Evolutionary conservation across 2,888 invertebrate genomes (phyloP).

Genomic region (Epicampocera succincta): DNA sequence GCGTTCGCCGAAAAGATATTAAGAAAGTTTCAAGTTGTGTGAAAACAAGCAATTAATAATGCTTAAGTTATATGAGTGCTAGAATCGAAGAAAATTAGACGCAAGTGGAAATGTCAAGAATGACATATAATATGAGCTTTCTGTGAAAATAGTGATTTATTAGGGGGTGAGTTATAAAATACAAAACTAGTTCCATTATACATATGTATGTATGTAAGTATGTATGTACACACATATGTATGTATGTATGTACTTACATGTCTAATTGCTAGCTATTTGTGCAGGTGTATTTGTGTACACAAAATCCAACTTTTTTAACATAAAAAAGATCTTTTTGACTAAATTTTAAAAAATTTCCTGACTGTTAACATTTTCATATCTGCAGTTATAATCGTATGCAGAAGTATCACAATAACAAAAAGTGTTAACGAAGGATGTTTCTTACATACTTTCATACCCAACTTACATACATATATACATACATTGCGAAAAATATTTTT

Average conservation of each 20-base stretch:
- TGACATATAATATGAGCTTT: neutral
- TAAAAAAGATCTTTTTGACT: too few relatives aligned
- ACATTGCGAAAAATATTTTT: constrained; percentile 3
- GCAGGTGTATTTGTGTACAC: too few relatives aligned
- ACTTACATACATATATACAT: constrained; percentile 27
- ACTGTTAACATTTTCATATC: neutral
- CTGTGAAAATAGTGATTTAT: constrained; percentile 14
- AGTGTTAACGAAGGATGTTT: constrained; percentile 10
- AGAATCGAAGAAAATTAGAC: neutral
- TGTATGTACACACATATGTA: too few relatives aligned
- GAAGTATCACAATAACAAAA: neutral
- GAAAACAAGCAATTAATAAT: constrained; percentile 8
- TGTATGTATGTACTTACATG: too few relatives aligned
- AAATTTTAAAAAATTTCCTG: neutral
- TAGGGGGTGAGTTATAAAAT: constrained; percentile 39
- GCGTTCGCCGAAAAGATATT: constrained; percentile 23
- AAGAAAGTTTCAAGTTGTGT: neutral
- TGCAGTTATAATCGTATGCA: neutral
- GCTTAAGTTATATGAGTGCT: neutral
- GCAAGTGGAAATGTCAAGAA: neutral
- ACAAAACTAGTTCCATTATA: too few relatives aligned
- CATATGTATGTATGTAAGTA: too few relatives aligned
- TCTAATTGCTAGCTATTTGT: too few relatives aligned
- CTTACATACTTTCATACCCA: constrained; percentile 12
- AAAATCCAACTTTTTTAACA: too few relatives aligned